These are phyloP conservation scores for Augochlorella aurata DNA, from an alignment of 2,888 invertebrate species.

Conservation along the genomic window DNA sequence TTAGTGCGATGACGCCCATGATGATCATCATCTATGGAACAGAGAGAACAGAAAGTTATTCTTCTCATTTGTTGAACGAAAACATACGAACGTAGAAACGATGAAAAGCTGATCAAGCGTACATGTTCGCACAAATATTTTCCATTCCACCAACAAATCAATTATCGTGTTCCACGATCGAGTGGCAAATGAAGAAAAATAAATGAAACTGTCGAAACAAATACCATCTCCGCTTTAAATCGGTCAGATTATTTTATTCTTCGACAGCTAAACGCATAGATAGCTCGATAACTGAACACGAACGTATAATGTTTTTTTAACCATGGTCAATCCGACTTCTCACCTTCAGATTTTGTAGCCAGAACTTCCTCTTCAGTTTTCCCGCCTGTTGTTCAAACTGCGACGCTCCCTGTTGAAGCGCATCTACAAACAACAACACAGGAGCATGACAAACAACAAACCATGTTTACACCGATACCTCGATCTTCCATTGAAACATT, in stretches of 20 bases:
- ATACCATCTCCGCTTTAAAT: not conserved
- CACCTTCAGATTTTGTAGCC: conserved; percentile 97
- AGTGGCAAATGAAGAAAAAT: not conserved
- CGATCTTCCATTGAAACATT: not conserved
- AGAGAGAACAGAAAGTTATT: not conserved
- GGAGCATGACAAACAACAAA: not conserved
- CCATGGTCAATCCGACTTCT: conserved; percentile 9
- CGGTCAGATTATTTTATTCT: not conserved
- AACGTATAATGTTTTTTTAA: too few species aligned
- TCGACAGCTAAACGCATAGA: not conserved
- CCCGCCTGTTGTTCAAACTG: conserved; percentile 98
- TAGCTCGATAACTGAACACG: not conserved
- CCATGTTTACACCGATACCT: not conserved
- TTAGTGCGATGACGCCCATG: conserved; percentile 92
- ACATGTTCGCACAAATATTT: not conserved
- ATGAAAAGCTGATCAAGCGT: not conserved
- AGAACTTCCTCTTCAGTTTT: conserved; percentile 97
- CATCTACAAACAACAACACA: conserved; percentile 85
- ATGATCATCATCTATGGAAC: conserved; percentile 91
- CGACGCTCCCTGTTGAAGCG: conserved; percentile 95
- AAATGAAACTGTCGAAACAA: not conserved
- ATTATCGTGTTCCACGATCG: not conserved
- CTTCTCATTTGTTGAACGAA: not conserved
- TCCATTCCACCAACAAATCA: not conserved
- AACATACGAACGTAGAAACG: not conserved